Percentiles rank a stretch among this genome's conserved stretches.
phyloP scores from a whole-genome alignment of 1,140 invertebrate species.

The Nebria ingens region DNA sequence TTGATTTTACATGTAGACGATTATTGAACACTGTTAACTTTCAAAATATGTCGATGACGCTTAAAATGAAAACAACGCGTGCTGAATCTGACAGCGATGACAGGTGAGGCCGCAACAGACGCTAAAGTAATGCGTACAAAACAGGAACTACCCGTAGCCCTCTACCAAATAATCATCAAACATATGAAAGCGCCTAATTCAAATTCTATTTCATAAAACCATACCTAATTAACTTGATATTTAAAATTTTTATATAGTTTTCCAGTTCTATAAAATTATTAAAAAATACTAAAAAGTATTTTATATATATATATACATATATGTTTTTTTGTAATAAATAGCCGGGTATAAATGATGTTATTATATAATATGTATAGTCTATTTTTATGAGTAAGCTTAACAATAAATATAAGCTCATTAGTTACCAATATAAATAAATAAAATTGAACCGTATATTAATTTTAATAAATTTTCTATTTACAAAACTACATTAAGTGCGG shows the following conservation, averaged over 20 bases:
- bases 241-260: no score
- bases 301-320: no score
- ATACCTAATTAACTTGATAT: no score
- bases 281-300: no score
- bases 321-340: no score
- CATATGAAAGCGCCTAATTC: neutral
- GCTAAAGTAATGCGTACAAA: neutral
- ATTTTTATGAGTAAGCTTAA: no score
- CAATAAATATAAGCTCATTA: no score
- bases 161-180: neutral
- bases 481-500: neutral
- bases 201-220: neutral
- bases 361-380: no score
- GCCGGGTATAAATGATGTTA: no score
- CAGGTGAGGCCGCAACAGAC: conserved; percentile 7
- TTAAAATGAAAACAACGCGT: conserved; percentile 12
- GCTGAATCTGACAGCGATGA: conserved; percentile 10
- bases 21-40: conserved; percentile 1
- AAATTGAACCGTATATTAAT: neutral
- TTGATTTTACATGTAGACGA: neutral
- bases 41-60: conserved; percentile 6
- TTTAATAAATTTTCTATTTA: neutral
- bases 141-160: conserved; percentile 3
- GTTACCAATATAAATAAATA: no score
- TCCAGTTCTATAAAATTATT: no score